phyloP scores from a whole-genome alignment of 2,797 vertebrate genomes.

The Sebastes taczanowskii region DNA sequence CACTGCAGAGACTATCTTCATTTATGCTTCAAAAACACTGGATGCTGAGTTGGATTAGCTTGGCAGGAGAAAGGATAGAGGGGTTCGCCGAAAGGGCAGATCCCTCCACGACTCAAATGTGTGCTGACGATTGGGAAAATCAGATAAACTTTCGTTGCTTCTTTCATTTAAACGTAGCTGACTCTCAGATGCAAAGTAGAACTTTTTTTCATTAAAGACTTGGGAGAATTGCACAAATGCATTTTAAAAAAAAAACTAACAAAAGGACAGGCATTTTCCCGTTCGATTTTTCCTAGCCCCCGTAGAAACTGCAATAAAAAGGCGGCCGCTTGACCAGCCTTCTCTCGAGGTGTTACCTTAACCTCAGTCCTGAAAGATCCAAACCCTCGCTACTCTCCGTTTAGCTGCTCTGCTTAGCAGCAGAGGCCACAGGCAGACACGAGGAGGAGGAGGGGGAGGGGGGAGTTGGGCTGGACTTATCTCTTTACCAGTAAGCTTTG shows the following conservation, averaged over 20 bases:
- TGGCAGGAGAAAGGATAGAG: slow-evolving; percentile 67
- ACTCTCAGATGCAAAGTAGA: slow-evolving; percentile 58
- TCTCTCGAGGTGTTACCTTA: slow-evolving; percentile 40
- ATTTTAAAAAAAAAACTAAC: slow-evolving; percentile 31
- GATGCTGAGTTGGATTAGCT: slow-evolving; percentile 80
- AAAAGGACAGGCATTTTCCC: slow-evolving; percentile 54
- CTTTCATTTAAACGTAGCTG: slow-evolving; percentile 38
- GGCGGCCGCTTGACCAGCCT: slow-evolving; percentile 17
- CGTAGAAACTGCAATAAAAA: slow-evolving; percentile 57
- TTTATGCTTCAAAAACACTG: slow-evolving; percentile 86
- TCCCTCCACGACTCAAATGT: slow-evolving; percentile 49
- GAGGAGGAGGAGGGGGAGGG: slow-evolving; percentile 3
- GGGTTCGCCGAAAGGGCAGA: slow-evolving; percentile 47
- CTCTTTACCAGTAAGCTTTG: slow-evolving; percentile 27
- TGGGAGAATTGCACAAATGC: slow-evolving; percentile 76
- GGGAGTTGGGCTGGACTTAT: slow-evolving; percentile 40
- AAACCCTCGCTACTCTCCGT: slow-evolving; percentile 31
- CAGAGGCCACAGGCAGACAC: slow-evolving; percentile 42
- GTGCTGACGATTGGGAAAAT: slow-evolving; percentile 56
- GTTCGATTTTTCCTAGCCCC: slow-evolving; percentile 37
- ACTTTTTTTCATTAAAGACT: slow-evolving; percentile 56
- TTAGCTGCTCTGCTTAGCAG: slow-evolving; percentile 52
- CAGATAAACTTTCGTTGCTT: slow-evolving; percentile 57
- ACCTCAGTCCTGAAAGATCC: slow-evolving; percentile 54
- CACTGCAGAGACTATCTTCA: slow-evolving; percentile 82